A percentile compares a stretch with the other conserved stretches of the same genome.
phyloP scores from a whole-genome alignment of 1,140 invertebrate genomes.

The Andrena cerasifolii region DNA sequence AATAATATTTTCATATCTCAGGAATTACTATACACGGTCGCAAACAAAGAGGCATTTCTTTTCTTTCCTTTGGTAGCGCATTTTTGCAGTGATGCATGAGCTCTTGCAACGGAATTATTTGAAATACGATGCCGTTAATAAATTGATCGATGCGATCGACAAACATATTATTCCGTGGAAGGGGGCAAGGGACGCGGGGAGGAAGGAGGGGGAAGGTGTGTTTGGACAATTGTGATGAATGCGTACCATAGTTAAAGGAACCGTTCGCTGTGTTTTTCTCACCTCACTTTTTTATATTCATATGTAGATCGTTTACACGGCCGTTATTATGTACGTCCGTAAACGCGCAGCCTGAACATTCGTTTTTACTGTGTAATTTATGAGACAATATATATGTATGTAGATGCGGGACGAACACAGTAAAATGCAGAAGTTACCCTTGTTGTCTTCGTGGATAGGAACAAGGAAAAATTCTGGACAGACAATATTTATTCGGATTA shows the following conservation, averaged over 20 bases:
- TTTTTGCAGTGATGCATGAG: conserved; percentile 28
- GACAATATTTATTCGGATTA: no score
- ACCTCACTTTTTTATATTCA: conserved; percentile 49
- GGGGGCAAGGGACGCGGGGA: no score
- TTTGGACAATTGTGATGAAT: conserved; percentile 37
- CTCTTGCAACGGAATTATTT: conserved; percentile 24
- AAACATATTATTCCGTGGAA: conserved; percentile 11
- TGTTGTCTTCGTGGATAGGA: no score
- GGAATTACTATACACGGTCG: conserved; percentile 44
- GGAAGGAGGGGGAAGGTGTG: no score
- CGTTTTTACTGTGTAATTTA: conserved; percentile 53
- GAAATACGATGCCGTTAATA: background rate
- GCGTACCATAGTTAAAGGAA: conserved; percentile 34
- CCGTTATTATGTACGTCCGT: conserved; percentile 26
- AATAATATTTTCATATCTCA: conserved; percentile 64
- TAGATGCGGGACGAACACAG: conserved; percentile 19
- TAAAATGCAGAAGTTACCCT: conserved; percentile 44
- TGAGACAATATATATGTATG: conserved; percentile 58
- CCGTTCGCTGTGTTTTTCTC: conserved; percentile 31
- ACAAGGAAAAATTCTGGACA: no score
- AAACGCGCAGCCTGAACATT: conserved; percentile 30
- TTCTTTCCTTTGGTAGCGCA: background rate
- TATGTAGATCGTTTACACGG: conserved; percentile 21
- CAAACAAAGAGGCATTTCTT: conserved; percentile 33
- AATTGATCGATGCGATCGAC: conserved; percentile 13